Evolutionary conservation across 1,140 invertebrate species (phyloP), one percentile per base, ranked within the genome.

Genomic region (Pristionchus pacificus): DNA sequence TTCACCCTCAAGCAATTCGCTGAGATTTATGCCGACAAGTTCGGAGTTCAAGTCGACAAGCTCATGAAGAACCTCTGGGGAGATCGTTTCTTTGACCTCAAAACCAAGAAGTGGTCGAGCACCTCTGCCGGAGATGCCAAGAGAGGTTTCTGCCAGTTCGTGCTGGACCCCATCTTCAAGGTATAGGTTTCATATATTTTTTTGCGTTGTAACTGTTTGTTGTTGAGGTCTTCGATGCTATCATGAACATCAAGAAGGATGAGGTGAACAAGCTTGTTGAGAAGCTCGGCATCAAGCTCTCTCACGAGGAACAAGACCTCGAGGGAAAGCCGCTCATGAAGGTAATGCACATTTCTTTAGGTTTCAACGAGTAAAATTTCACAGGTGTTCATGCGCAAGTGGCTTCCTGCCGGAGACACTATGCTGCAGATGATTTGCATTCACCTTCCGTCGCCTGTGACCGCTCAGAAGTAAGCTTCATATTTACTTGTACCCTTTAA

Each of bases 391-490:
- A 98, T 99, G 95, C 90, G 95, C 83, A 93, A 92, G 65, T 99
- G 97, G 97, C 88, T 99, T 83, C 96, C 96, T 71, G 97, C 96
- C 87, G 97, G 97, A 82, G 96, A 99, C 86, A 93, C 96, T 84
- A 87, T 99, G 79, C 92, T 99, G 89, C 94, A 98, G 88, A 99
- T 99, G 97, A 98, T 99, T 87, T 93, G 94, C 85, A 97, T 99
- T 84, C 96, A 99, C 85, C 88, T 99, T 83, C 97, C 97, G 74
- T 98, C 96, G 30, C 97, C 97, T 57, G 95, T 98, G 30, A 93
- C 93, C 71, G 95, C 97, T 74, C 97, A 99, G 86, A 95, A 92
- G 84, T 99, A 49, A 49, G 19, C 19, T 49, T 49, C 6, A 49
- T 19, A 10, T 6, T 49, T 6, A 6, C 6, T 49, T 6, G 6